Evolutionary conservation across 2,888 invertebrate species (phyloP), one percentile per base, ranked within the genome.

Genomic region (Sturmia bella): DNA sequence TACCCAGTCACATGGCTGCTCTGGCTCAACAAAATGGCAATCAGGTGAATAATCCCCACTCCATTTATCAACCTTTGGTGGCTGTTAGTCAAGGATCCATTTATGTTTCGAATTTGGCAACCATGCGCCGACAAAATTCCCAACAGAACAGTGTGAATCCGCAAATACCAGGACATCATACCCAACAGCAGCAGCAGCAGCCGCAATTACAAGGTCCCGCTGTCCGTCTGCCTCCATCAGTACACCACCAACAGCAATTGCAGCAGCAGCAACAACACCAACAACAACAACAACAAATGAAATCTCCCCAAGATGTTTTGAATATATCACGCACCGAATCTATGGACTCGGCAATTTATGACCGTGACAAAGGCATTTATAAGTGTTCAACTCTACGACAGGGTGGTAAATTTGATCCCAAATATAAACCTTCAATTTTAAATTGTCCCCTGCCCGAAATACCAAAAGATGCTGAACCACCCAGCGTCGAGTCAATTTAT

Each of bases 401-500:
- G 83, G 91, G 91, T 63, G 91, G 91, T 63, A 91, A 91, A 84
- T 91, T 90, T 78, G 91, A 91, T 87, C 90, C 90, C 57, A 91
- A 91, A 80, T 91, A 91, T 83, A 91, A 91, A 85, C 91, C 91
- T 68, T 91, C 91, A 74, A 91, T 91, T 81, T 85, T 91, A 72
- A 91, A 91, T 76, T 91, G 91, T 82, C 91, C 91, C 66, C 85
- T 91, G 84, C 91, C 91, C 11, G 91, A 91, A 81, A 91, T 91
- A 80, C 91, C 91, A 17, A 91, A 91, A 83, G 90, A 91, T 84
- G 90, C 90, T 75, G 90, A 91, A 13, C 87, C 90, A 72, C 88
- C 90, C 19, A 89, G 89, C 80, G 88, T 89, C 69, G 88, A 88
- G 77, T 87, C 88, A 54, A 88, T 87, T 81, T 89, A 89, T 61